phyloP scores from a whole-genome alignment of 1,140 invertebrate species.

The Brachionus asplanchnoidis region DNA sequence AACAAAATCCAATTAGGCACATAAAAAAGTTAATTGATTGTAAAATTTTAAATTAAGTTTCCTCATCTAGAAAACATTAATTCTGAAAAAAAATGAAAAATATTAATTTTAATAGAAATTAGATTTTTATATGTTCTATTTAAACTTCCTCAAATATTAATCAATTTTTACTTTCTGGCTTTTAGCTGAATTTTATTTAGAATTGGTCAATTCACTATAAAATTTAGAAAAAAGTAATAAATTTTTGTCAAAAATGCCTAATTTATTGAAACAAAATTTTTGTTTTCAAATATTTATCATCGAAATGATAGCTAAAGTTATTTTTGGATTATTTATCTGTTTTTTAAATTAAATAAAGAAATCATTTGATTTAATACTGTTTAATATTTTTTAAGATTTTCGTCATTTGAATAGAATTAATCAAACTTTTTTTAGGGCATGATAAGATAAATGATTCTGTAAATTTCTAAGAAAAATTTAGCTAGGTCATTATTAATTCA shows the following conservation, averaged over 20 bases:
- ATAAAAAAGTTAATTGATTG: neutral
- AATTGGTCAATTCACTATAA: no score
- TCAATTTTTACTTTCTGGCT: neutral
- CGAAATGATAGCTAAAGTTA: neutral
- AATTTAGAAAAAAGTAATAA: neutral
- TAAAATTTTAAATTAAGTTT: neutral
- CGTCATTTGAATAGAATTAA: neutral
- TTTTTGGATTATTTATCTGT: neutral
- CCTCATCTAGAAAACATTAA: neutral
- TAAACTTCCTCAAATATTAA: neutral
- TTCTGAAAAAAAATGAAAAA: neutral
- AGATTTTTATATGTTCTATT: neutral
- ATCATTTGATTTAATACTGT: neutral
- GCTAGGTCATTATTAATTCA: neutral
- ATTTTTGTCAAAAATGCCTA: neutral
- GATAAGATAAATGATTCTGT: neutral
- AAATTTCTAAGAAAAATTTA: no score
- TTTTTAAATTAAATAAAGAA: neutral
- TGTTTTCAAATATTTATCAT: neutral
- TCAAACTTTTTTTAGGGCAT: neutral
- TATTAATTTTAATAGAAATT: neutral
- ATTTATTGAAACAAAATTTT: neutral
- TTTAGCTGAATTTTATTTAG: neutral
- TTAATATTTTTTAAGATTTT: neutral
- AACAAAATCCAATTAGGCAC: neutral